A percentile compares a stretch with the other conserved stretches of the same genome.
These are phyloP conservation scores for Hemicordylus capensis DNA, from an alignment of 2,113 vertebrate genomes.

Conservation along the genomic window DNA sequence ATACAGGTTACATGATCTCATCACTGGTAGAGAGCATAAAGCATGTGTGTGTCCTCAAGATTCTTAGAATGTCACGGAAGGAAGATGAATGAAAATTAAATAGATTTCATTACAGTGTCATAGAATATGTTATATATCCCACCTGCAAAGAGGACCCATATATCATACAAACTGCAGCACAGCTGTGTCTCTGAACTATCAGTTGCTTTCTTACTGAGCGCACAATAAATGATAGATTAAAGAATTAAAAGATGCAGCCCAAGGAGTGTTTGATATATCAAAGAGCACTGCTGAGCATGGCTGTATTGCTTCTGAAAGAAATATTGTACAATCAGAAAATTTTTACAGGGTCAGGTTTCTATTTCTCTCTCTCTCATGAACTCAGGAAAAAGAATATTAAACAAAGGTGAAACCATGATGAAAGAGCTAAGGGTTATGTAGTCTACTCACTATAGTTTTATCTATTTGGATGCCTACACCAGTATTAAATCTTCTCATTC, in stretches of 20 bases:
- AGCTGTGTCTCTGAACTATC: slow-evolving; percentile 43
- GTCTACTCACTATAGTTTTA: slow-evolving; percentile 31
- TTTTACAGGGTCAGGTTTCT: slow-evolving; percentile 12
- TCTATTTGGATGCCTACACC: background rate
- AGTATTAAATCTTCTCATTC: slow-evolving; percentile 48
- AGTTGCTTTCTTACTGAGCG: slow-evolving; percentile 11
- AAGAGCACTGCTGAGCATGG: slow-evolving; percentile 23
- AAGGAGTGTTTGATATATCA: slow-evolving; percentile 40
- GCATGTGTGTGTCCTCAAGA: background rate
- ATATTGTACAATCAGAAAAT: slow-evolving; percentile 45
- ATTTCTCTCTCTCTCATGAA: background rate
- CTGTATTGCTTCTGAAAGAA: slow-evolving; percentile 49
- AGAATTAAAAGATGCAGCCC: slow-evolving; percentile 44
- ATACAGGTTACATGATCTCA: background rate
- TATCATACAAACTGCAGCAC: background rate
- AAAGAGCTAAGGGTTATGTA: slow-evolving; percentile 25
- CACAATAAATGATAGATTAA: slow-evolving; percentile 32
- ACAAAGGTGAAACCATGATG: slow-evolving; percentile 34
- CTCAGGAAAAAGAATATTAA: slow-evolving; percentile 29
- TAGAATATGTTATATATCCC: slow-evolving; percentile 35
- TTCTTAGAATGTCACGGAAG: background rate
- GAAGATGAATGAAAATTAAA: slow-evolving; percentile 43
- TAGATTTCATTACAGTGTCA: slow-evolving; percentile 11
- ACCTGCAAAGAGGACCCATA: slow-evolving; percentile 31
- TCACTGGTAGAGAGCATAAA: background rate